These are phyloP conservation scores for Ridgeia piscesae DNA, from an alignment of 1,140 invertebrate genomes.

Conservation along the genomic window DNA sequence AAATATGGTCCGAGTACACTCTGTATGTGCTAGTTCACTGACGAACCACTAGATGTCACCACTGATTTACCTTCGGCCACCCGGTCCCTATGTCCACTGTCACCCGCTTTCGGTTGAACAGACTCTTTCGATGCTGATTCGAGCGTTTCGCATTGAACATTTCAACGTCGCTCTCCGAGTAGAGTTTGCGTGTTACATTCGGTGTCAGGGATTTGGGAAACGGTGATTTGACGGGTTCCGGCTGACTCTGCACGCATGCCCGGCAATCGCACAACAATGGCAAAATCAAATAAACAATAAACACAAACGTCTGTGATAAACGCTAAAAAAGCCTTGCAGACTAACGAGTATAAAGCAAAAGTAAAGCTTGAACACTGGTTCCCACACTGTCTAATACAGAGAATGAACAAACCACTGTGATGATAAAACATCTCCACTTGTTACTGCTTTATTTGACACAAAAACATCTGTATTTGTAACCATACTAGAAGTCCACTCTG, in stretches of 20 bases:
- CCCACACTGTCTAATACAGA: background rate
- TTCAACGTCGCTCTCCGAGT: conserved; percentile 14
- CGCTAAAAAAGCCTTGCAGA: background rate
- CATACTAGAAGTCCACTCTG: background rate
- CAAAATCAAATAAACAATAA: background rate
- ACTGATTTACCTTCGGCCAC: background rate
- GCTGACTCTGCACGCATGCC: background rate
- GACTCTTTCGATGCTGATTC: conserved; percentile 4
- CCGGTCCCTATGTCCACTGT: background rate
- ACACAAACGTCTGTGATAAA: background rate
- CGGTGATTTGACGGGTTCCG: background rate
- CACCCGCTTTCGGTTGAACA: background rate
- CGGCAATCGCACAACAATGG: background rate
- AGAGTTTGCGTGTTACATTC: background rate
- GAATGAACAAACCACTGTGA: background rate
- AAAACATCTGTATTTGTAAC: background rate
- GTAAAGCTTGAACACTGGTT: background rate
- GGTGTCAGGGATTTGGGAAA: background rate
- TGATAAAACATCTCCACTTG: background rate
- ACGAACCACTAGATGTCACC: background rate
- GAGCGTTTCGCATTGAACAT: background rate
- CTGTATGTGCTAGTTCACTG: background rate
- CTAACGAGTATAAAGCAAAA: background rate
- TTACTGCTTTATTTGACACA: background rate
- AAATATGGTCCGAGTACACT: background rate